These are phyloP conservation scores for Callocephalon fimbriatum DNA, from an alignment of 2,113 vertebrate species.

Conservation along the genomic window DNA sequence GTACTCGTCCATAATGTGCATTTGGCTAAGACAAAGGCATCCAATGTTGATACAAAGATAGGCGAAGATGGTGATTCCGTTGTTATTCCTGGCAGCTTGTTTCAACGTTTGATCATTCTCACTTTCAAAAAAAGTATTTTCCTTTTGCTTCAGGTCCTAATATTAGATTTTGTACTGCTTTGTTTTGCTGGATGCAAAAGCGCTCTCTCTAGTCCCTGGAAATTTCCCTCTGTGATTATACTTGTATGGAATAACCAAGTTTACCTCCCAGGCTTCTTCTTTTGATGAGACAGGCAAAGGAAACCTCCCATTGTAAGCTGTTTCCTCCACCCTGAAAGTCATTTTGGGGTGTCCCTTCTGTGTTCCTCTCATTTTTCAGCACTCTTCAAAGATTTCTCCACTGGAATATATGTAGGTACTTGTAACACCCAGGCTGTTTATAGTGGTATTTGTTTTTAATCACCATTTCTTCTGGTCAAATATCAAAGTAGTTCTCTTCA, in stretches of 20 bases:
- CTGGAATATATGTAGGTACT: not conserved
- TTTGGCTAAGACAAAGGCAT: not conserved
- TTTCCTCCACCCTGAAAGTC: not conserved
- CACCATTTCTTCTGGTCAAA: not conserved
- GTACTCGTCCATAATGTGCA: not conserved
- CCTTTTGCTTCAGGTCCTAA: constrained; percentile 36
- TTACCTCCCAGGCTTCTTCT: constrained; percentile 30
- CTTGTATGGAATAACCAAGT: not conserved
- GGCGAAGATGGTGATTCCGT: not conserved
- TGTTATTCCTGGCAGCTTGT: not conserved
- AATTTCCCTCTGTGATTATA: constrained; percentile 31
- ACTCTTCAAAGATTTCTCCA: not conserved
- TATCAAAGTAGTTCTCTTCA: not conserved
- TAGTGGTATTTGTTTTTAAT: not conserved
- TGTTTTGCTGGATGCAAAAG: constrained; percentile 53
- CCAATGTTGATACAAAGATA: not conserved
- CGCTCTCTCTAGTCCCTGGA: not conserved
- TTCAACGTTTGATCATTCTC: not conserved
- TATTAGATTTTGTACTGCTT: not conserved
- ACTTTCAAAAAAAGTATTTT: not conserved
- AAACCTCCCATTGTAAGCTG: not conserved
- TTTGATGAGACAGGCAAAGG: constrained; percentile 33
- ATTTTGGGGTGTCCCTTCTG: not conserved
- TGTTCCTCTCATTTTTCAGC: not conserved
- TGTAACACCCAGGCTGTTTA: not conserved